phyloP scores from a whole-genome alignment of 2,797 vertebrate species.

The Myioborus miniatus region DNA sequence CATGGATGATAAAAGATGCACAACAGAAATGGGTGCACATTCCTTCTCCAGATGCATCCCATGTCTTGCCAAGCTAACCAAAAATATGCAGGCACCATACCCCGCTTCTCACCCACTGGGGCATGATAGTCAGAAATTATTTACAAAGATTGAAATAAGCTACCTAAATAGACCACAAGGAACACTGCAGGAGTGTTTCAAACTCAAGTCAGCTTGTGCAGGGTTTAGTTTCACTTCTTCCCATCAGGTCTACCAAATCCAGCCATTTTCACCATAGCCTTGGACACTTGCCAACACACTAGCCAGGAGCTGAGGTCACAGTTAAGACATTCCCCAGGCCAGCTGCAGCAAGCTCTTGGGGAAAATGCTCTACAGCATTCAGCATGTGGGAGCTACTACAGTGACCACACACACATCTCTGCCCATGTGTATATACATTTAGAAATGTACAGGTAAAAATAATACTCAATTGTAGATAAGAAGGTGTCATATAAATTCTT shows the following conservation, averaged over 20 bases:
- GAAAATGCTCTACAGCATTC: neutral
- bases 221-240: neutral
- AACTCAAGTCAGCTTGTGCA: neutral
- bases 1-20: neutral
- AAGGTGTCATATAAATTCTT: neutral
- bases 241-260: neutral
- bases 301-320: neutral
- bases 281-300: neutral
- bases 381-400: neutral
- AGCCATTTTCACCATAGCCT: neutral
- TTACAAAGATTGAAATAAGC: neutral
- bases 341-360: neutral
- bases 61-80: neutral
- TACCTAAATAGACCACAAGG: neutral
- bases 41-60: neutral
- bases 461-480: fast-evolving
- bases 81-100: neutral
- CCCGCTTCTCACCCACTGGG: neutral
- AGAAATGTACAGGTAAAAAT: neutral
- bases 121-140: neutral
- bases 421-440: fast-evolving
- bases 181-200: neutral
- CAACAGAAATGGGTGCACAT: neutral
- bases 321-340: neutral
- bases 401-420: fast-evolving